Base-by-base conservation (phyloP, 1,140 invertebrate species). In the Tyrophagus putrescentiae region DNA sequence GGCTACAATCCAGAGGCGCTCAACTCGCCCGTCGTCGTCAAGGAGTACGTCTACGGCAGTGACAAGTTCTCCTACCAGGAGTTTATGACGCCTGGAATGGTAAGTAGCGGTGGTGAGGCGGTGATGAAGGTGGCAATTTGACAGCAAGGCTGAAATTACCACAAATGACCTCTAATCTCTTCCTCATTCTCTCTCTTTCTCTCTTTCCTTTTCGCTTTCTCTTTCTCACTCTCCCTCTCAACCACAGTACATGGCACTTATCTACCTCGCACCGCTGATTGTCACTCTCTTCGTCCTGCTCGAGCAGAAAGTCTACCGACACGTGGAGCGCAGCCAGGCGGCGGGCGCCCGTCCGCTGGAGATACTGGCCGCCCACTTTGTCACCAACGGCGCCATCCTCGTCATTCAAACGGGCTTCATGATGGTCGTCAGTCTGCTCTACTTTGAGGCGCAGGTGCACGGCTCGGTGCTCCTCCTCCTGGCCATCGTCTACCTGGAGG, bases 371-470 rank as follows among this genome's bases (percentile, higher is more conserved):
- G 88, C 87, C 7, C 89, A 94, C 69, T 84, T 95, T 13, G 78
- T 89, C 4, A 91, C 88, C 0, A 89, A 95, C 75, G 88, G 94
- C 68, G 80, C 91, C n/a, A 86, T 94, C 9, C 90, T 95, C 84
- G 81, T 85, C 53, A 85, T 89, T 0, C 91, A 96, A 77, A 87
- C 89, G 0, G 79, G 82, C 0, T 73, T 93, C 5, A 84, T 93
- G 50, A 76, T 94, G 1, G 78, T 89, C 41, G 83, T 91, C 60
- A 81, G 84, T 39, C 88, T 95, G 66, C 75, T 81, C 0, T 79
- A 89, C 23, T 92, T 92, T 66, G 76, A 81, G 28, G 76, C 94
- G 0, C 87, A 87, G 0, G 80, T 83, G 62, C 78, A 81, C 34
- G 92, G 91, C 6, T 79, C 82, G 5, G 73, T 91, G 0, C 73